A percentile compares a stretch with the other conserved stretches of the same genome.
Evolutionary conservation across 2,888 invertebrate species (phyloP).

Genomic region (Trachelus iudaicus): DNA sequence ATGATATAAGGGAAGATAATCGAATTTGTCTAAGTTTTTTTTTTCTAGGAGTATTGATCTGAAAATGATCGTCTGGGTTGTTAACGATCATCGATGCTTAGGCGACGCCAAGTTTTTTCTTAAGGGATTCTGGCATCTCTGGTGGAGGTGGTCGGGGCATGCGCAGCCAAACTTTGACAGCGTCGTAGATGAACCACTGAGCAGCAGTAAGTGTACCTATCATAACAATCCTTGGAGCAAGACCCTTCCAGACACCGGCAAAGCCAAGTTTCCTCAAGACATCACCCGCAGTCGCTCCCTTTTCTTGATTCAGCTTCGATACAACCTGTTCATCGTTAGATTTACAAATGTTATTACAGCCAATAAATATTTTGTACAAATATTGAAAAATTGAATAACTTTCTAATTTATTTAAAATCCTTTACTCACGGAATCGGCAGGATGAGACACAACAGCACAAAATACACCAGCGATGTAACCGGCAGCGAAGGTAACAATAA

Average conservation of each 20-base stretch:
- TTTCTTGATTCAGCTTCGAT: slow-evolving; percentile 95
- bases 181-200: slow-evolving; percentile 98
- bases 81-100: slow-evolving; percentile 36
- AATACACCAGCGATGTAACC: slow-evolving; percentile 99
- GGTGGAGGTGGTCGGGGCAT: slow-evolving; percentile 97
- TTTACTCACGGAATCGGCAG: slow-evolving; percentile 85
- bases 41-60: slow-evolving; percentile 41
- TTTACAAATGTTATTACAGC: background rate
- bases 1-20: slow-evolving; percentile 37
- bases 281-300: slow-evolving; percentile 78
- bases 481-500: slow-evolving; percentile 93
- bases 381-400: background rate
- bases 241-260: slow-evolving; percentile 86
- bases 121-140: slow-evolving; percentile 93
- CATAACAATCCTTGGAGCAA: slow-evolving; percentile 94
- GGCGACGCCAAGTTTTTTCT: slow-evolving; percentile 70
- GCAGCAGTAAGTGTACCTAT: slow-evolving; percentile 95
- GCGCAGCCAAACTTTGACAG: slow-evolving; percentile 85
- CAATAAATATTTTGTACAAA: background rate
- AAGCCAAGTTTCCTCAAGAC: slow-evolving; percentile 82
- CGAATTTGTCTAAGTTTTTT: slow-evolving; percentile 50
- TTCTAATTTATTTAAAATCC: background rate
- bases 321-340: slow-evolving; percentile 70
- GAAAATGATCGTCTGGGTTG: slow-evolving; percentile 27
- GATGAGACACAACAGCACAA: slow-evolving; percentile 99